Evolutionary conservation across 64 coral and sea anemone species (phyloP), one percentile per base, ranked within the genome.

Genomic region (Actinia equina): DNA sequence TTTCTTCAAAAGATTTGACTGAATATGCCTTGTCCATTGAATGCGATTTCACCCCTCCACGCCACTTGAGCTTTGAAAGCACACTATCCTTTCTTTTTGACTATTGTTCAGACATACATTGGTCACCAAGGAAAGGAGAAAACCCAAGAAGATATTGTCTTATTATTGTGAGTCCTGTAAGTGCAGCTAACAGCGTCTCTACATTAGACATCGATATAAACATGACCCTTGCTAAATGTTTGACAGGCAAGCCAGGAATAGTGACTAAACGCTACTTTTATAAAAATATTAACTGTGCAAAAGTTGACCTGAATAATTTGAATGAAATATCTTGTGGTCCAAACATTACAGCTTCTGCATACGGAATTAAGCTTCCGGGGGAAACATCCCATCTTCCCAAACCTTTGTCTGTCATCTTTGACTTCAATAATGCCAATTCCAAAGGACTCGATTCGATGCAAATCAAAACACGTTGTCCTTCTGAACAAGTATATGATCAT

Each of bases 261-360:
- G 82, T 84, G 16, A 45, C 3, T 26, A 45, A 1, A 10, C 7
- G 16, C 14, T 5, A 15, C 12, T 14, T n/a, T 22, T 84, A 84
- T 20, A 58, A 58, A 51, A 84, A 84, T 59, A 25, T 84, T 14
- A 16, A 52, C 14, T 84, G 82, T 84, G 82, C 56, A 56, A 55
- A 58, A 27, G 59, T 1, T 46, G 20, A n/a, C 45, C 2, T 13
- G 15, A 13, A 44, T 8, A 14, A 17, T 10, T 58, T 11, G 7
- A 18, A 19, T 26, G 6, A 56, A 17, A 18, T 84, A 9, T 27
- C n/a, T 18, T 84, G 82, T 59, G 82, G 82, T 26, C 82, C 82
- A 20, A 30, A 26, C 49, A 46, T 17, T 59, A 18, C 30, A 8
- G 80, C 23, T 51, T 3, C 11, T 44, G 6, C 6, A 12, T 22